Evolutionary conservation across 2,888 invertebrate genomes (phyloP).

Genomic region (Dyspetes luteomarginatus): DNA sequence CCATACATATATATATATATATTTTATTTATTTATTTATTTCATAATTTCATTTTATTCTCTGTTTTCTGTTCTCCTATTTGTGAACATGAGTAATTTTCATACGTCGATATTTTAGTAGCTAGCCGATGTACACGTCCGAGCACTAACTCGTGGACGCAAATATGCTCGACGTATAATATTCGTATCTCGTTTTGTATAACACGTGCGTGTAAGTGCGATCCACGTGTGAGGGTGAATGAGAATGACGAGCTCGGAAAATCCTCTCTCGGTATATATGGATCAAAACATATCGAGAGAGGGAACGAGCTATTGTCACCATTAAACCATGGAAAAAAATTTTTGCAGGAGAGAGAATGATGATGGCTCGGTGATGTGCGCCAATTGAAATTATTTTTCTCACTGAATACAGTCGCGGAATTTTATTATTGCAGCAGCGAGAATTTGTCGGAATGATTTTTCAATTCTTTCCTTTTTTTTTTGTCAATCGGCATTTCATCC

Average conservation of each 20-base stretch:
- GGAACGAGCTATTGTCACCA: constrained; percentile 40
- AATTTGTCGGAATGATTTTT: constrained; percentile 49
- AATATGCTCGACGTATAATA: constrained; percentile 3
- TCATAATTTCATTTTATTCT: constrained; percentile 40
- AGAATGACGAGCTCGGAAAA: not conserved
- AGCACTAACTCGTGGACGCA: constrained; percentile 12
- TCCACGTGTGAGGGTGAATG: not conserved
- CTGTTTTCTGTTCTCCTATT: constrained; percentile 53
- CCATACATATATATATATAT: no score
- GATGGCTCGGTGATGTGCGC: constrained; percentile 3
- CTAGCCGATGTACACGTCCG: not conserved
- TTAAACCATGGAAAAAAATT: constrained; percentile 3
- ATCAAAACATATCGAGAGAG: not conserved
- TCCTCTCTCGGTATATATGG: not conserved
- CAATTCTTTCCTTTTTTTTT: no score
- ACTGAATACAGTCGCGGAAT: constrained; percentile 54
- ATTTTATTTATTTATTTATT: no score
- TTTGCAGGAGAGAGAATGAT: not conserved
- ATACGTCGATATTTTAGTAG: constrained; percentile 50
- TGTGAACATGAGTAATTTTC: constrained; percentile 55
- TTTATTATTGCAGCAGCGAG: constrained; percentile 58
- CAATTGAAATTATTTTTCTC: constrained; percentile 64
- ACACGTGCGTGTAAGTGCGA: constrained; percentile 1
- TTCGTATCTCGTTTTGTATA: not conserved
- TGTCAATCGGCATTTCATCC: constrained; percentile 10